Evolutionary conservation across 2,113 vertebrate genomes (phyloP), one percentile per base, ranked within the genome.

Genomic region (Asarcornis scutulata): DNA sequence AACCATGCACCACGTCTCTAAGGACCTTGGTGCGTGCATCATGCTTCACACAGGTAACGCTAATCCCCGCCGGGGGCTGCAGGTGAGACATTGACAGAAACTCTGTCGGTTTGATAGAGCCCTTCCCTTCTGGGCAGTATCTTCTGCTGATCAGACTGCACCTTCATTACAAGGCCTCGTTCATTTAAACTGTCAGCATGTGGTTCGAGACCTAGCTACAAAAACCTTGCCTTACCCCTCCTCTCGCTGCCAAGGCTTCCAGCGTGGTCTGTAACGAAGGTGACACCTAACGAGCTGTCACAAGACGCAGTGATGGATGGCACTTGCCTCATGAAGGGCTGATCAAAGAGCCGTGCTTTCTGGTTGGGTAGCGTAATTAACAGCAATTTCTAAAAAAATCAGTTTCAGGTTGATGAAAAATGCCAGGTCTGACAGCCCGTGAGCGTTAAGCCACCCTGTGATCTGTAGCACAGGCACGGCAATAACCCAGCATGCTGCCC

Each of bases 381-480:
- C 89, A 72, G 40, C 16, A 26, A 77, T 60, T 93, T 56, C 46
- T n/a, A 42, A 79, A 84, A 69, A 86, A 86, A 64, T 60, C 75
- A 83, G 58, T 62, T 73, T 93, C 27, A 15, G 14, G n/a, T 53
- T 88, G 81, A 87, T 79, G 81, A 91, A 85, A 93, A 91, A 42
- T 26, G 34, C 78, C 52, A 44, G 25, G 50, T 82, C 85, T 93
- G 59, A 63, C 53, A 79, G 68, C 82, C 64, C 46, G 7, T 2
- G 86, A 59, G 76, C 15, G 59, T 53, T 69, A 64, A 5, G 5
- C 27, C 46, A 4, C 50, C 72, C 75, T 10, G 0, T 42, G 29
- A 62, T 27, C 14, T 52, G 44, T 40, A 81, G 56, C 69, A 52
- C 40, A 78, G 38, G 27, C 7, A 13, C 13, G 64, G 72, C 52